These are phyloP conservation scores for Megaustenia siamemsis DNA, from an alignment of 2,888 invertebrate species.

Conservation along the genomic window DNA sequence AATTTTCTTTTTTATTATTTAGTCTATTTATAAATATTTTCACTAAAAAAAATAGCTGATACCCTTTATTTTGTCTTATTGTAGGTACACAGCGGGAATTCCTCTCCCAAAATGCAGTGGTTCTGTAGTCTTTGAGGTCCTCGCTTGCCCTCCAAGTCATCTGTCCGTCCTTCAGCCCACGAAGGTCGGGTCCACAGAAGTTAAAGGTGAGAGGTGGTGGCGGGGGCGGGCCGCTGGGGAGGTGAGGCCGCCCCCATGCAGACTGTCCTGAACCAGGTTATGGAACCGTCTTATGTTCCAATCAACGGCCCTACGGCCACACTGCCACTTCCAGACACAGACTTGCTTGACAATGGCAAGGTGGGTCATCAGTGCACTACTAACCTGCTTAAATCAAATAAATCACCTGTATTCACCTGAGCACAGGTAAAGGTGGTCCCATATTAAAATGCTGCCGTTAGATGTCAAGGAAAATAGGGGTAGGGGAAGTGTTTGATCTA, in stretches of 20 bases:
- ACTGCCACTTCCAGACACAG: slow-evolving; percentile 70
- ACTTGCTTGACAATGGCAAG: slow-evolving; percentile 70
- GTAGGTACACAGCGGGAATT: not conserved
- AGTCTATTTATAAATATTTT: not conserved
- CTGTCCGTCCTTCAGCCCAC: slow-evolving; percentile 1
- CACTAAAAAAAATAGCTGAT: not conserved
- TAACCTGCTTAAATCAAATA: too few species aligned
- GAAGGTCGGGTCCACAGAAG: slow-evolving; percentile 15
- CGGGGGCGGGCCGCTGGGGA: slow-evolving; percentile 48
- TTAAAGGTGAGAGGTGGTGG: slow-evolving; percentile 37
- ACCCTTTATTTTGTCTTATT: not conserved
- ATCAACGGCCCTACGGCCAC: slow-evolving; percentile 69
- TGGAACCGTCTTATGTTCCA: slow-evolving; percentile 75
- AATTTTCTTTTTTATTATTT: too few species aligned
- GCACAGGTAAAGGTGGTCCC: too few species aligned
- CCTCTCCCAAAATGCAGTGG: slow-evolving; percentile 58
- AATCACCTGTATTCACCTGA: too few species aligned
- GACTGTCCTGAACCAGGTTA: slow-evolving; percentile 67
- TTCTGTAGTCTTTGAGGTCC: slow-evolving; percentile 59
- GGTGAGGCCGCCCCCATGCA: slow-evolving; percentile 62
- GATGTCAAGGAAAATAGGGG: too few species aligned
- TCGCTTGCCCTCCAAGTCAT: not conserved
- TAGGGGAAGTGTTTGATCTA: too few species aligned
- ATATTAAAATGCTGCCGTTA: too few species aligned
- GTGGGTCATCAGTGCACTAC: slow-evolving; percentile 15